These are phyloP conservation scores for Tenthredo amoena DNA, from an alignment of 2,888 invertebrate genomes.

Conservation along the genomic window DNA sequence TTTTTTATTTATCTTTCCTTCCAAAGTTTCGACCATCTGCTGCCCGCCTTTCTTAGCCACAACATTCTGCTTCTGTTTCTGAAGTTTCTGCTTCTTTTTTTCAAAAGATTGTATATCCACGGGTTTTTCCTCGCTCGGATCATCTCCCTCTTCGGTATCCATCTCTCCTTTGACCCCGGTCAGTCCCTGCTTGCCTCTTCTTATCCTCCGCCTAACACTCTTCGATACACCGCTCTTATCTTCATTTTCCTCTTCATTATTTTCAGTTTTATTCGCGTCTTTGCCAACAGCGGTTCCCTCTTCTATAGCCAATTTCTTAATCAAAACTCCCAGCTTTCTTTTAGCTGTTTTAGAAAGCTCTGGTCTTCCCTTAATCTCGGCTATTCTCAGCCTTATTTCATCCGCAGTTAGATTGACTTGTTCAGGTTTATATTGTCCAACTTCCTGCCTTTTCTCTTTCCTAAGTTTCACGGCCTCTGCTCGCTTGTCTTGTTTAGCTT, in stretches of 20 bases:
- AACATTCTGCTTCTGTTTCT: constrained; percentile 5
- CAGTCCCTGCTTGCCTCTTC: not conserved
- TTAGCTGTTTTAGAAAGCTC: constrained; percentile 65
- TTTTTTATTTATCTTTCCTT: not conserved
- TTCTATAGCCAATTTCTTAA: constrained; percentile 61
- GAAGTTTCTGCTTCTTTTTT: constrained; percentile 11
- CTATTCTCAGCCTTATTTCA: constrained; percentile 61
- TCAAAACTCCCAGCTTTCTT: constrained; percentile 62
- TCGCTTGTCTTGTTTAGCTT: constrained; percentile 30
- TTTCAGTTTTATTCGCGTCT: not conserved
- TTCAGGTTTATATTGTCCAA: constrained; percentile 54
- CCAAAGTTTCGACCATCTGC: not conserved
- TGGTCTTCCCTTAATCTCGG: constrained; percentile 61
- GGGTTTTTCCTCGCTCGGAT: not conserved
- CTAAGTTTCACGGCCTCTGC: constrained; percentile 34
- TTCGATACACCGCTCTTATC: not conserved
- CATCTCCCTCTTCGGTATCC: not conserved
- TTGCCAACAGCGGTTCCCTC: constrained; percentile 41
- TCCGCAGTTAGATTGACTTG: constrained; percentile 54
- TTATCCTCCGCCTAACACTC: constrained; percentile 14
- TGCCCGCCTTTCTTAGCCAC: not conserved
- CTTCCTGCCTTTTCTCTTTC: constrained; percentile 52
- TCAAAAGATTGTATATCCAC: constrained; percentile 36
- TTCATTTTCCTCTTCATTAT: not conserved
- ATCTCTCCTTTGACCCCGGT: not conserved